Base-by-base conservation (phyloP, 2,113 vertebrate species). In the Bungarus multicinctus region DNA sequence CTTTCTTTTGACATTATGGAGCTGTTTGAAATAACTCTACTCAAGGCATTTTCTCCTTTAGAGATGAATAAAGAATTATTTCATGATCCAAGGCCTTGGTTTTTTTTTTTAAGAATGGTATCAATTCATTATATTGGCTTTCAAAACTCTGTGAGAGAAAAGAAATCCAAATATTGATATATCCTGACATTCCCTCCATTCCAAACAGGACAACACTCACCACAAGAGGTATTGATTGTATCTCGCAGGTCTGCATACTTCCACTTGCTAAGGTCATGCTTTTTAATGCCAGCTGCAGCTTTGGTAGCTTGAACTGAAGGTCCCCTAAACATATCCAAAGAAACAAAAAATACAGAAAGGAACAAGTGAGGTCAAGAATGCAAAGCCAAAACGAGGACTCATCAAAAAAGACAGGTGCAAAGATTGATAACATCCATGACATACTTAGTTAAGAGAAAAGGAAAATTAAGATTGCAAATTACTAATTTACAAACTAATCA, bases 201-300 rank as follows among this genome's bases (percentile, higher is more conserved):
- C 45, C 1, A 18, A 92, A 93, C 2, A 1, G 74, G 12, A 87
- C 64, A 27, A 22, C 43, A 96, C 97, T 96, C 97, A 99, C 99
- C 99, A 92, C 99, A 99, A 4, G 99, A 99, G 2, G 99, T 99
- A 81, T 99, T 99, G 97, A 99, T 99, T 96, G 98, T 98, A 90
- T 99, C 99, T 0, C 99, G 98, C 55, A 99, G 98, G 91, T 99
- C 99, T 3, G 99, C 99, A 0, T 99, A 99, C 95, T 99, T 99
- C 99, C 99, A 99, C 95, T 99, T 99, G 97, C 99, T 99, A 88
- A 99, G 98, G 94, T 99, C 99, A 69, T 98, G 98, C 94, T 99
- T 99, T 98, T 99, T 99, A 94, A 97, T 93, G 23, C 97, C 98
- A 89, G 98, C 98, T 10, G 98, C 98, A 0, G 98, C 98, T 96